Base-by-base conservation (phyloP, 2,888 invertebrate species). In the Leucophenga montana region DNA sequence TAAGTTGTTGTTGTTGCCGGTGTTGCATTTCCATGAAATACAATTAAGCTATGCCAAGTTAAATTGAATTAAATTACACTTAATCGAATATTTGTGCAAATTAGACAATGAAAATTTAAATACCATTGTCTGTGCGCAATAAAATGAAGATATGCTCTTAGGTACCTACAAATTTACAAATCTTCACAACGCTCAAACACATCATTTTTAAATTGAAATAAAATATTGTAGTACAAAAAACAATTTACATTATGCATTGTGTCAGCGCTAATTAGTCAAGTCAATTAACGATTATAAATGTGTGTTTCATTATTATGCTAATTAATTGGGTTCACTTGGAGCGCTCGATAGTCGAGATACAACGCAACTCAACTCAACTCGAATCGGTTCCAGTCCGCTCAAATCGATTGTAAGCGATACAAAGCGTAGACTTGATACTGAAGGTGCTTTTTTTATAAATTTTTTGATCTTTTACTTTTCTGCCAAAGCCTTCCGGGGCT, bases 211-310 rank as follows among this genome's bases (percentile, higher is more conserved):
- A 31, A 39, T 39, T 39, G 8, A 39, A 39, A 39, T 39, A 39
- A 39, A 8, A 6, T 18, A 48, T 16, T 65, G 57, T 54, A 73
- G 62, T 68, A 66, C 27, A 31, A 57, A 66, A 68, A 71, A 77
- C 75, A 74, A 81, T 83, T 81, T 78, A 81, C 82, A 83, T 75
- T 78, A 80, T 77, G 79, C 75, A 75, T 78, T 78, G 80, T 83
- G 81, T 81, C 81, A 83, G 80, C 82, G 84, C 78, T 81, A 83
- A 81, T 81, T 81, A 81, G 81, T 82, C 77, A 79, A 66, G 70
- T 83, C 82, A 81, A 81, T 83, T 81, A 81, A 81, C 80, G 81
- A 82, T 82, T 83, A 82, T 81, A 82, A 83, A 83, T 82, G 33
- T 33, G 33, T 59, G n/a, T 50, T 50, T 56, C 39, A 80, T 83